Base-by-base conservation (phyloP, 2,113 vertebrate genomes). In the Labeo catla region DNA sequence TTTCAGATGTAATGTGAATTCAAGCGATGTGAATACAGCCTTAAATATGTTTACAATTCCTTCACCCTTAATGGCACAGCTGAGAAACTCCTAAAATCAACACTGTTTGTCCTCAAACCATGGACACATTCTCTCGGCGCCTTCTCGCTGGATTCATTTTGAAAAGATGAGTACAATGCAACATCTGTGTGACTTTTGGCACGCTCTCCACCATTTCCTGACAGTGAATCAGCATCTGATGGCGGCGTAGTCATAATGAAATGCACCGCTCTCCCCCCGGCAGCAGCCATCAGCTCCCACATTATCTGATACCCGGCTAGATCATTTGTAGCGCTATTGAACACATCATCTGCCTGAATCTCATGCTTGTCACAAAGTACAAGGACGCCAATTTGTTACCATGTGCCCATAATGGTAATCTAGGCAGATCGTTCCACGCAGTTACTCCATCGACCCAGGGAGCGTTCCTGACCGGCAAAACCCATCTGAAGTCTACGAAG, bases 1-100 rank as follows among this genome's bases (percentile, higher is more conserved):
- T 43, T 80, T 86, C 90, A 92, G 92, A 92, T 91, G 88, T 87
- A 77, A 65, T 0, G 73, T 89, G 89, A 92, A 92, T 92, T 39
- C 76, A 21, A 84, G 52, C 59, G 49, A 81, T 90, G 89, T 89
- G 91, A 89, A 90, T 89, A 81, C 47, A 81, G 84, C 86, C 86
- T 92, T 87, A 91, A 91, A 83, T 73, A 23, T 54, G 66, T 83
- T 83, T 73, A 83, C 65, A 73, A n/a, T 73, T 23, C 66, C 50
- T 54, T 23, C 68, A 8, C 28, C 49, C 80, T 90, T 65, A 54
- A 86, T 49, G 6, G 84, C 59, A 76, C 91, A 92, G 90, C 89
- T 81, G 91, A 89, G 87, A 87, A 89, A 80, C 88, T 61, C 72
- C 86, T 76, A 87, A 84, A 89, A 88, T 93, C 91, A 92, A 90